These are phyloP conservation scores for Ypsolopha scabrella DNA, from an alignment of 2,888 invertebrate species.

Conservation along the genomic window DNA sequence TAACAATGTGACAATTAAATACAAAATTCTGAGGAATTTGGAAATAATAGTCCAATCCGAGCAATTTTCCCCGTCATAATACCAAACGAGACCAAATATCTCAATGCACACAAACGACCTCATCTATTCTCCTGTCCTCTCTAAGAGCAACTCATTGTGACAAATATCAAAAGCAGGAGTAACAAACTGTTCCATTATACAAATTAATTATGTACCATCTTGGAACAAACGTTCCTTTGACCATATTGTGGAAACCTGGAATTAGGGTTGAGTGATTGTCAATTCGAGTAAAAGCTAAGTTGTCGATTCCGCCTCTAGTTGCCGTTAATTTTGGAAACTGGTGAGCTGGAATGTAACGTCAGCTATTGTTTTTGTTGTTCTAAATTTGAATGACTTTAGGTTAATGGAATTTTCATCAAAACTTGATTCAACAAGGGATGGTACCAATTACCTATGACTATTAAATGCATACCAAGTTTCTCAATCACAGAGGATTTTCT, in stretches of 20 bases:
- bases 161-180: slow-evolving; percentile 46
- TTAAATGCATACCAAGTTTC: too few relatives aligned
- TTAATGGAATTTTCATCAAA: too few relatives aligned
- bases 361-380: too few relatives aligned
- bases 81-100: neutral
- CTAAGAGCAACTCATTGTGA: slow-evolving; percentile 25
- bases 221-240: slow-evolving; percentile 53
- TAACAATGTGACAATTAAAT: too few relatives aligned
- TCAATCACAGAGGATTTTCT: too few relatives aligned
- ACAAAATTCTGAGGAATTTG: too few relatives aligned
- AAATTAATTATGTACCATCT: slow-evolving; percentile 66
- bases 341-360: too few relatives aligned
- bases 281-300: slow-evolving; percentile 48
- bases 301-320: slow-evolving; percentile 23
- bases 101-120: slow-evolving; percentile 14
- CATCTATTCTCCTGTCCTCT: slow-evolving; percentile 23
- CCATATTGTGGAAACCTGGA: slow-evolving; percentile 23
- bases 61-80: neutral
- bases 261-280: slow-evolving; percentile 33
- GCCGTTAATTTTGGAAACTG: too few relatives aligned
- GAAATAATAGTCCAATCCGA: too few relatives aligned
- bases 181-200: slow-evolving; percentile 61
- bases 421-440: too few relatives aligned
- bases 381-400: too few relatives aligned
- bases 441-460: too few relatives aligned